Evolutionary conservation across 2,113 vertebrate species (phyloP), one percentile per base, ranked within the genome.

Genomic region (Percopsis transmontana): DNA sequence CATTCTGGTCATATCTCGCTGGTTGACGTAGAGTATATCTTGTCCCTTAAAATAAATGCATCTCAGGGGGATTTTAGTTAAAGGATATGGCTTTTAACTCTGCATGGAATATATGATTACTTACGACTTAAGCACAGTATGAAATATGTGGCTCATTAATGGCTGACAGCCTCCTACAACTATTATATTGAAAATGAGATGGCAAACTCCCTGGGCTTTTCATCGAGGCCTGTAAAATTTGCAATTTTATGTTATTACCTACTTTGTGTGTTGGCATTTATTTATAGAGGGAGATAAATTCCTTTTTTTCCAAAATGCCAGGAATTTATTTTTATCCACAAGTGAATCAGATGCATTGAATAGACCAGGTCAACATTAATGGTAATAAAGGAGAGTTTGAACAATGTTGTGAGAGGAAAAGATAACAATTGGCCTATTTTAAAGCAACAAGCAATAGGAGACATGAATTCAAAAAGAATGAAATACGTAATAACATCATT

Each of bases 151-250:
- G 10, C 15, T 38, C 33, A 18, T 33, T 69, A 55, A 65, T 59
- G 53, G 42, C 55, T 53, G 47, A 73, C 63, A 76, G 72, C 60
- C 38, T 61, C 52, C 18, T 14, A 42, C 18, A 4, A 19, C 62
- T 58, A 48, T 70, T 60, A 47, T 38, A 18, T 18, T 42, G 23
- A 73, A 68, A 20, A 67, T 58, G 58, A 61, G 65, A 75, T 70
- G 24, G 27, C 63, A 51, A 73, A 80, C 76, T 72, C 76, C 52
- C 1, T 56, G 27, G 62, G 41, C 50, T 42, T 75, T 81, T 57
- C 73, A 68, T 61, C 66, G 42, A 59, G 38, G 27, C 27, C 2
- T 60, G 68, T 79, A 59, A 72, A 69, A 62, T 74, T 3, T 54
- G 50, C 62, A 48, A 21, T 65, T 57, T 9, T 66, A 16, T 59